phyloP scores from a whole-genome alignment of 2,113 vertebrate genomes.

The Notarius lentiginosus region DNA sequence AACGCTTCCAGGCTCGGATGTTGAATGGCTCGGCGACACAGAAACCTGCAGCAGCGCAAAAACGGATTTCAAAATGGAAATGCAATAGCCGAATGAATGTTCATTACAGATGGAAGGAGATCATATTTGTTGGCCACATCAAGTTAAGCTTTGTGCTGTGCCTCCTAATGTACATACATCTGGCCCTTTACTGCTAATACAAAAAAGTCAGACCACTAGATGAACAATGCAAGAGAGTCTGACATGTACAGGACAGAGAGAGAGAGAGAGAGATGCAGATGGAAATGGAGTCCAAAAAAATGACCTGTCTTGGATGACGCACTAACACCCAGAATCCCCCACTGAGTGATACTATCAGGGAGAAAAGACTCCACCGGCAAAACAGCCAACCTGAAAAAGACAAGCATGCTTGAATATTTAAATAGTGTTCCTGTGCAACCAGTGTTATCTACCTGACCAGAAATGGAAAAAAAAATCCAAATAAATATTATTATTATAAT shows the following conservation, averaged over 20 bases:
- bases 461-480: not conserved
- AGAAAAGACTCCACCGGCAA: conserved; percentile 42
- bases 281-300: not conserved
- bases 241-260: not conserved
- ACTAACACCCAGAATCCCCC: conserved; percentile 71
- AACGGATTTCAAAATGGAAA: not conserved
- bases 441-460: not conserved
- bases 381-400: conserved; percentile 60
- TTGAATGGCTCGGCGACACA: conserved; percentile 75
- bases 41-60: conserved; percentile 63
- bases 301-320: conserved; percentile 67
- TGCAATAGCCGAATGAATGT: not conserved
- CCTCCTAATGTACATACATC: not conserved
- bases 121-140: not conserved
- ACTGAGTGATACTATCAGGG: conserved; percentile 76
- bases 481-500: too few relatives aligned
- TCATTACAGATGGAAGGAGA: not conserved
- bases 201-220: not conserved
- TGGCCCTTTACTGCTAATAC: not conserved
- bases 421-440: not conserved
- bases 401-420: not conserved
- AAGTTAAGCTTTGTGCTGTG: not conserved
- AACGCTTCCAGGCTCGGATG: conserved; percentile 60
- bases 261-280: not conserved
- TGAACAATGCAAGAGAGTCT: not conserved